phyloP scores from a whole-genome alignment of 2,888 invertebrate species.

The Hyposoter dolosus region DNA sequence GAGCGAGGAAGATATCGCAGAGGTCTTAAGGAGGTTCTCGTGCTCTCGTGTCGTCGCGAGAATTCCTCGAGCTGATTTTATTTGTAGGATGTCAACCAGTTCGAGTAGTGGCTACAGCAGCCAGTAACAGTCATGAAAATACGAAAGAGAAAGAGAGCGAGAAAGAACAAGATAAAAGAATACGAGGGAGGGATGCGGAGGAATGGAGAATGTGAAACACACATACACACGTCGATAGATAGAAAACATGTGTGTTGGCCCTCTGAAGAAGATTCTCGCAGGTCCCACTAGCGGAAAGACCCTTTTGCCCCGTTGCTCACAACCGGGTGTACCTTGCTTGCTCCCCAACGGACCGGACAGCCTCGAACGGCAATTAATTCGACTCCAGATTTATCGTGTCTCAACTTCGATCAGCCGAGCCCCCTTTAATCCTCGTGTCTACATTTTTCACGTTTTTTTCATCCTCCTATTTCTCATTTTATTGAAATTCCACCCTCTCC shows the following conservation, averaged over 20 bases:
- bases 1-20: conserved; percentile 69
- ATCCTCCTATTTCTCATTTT: background rate
- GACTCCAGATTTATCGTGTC: conserved; percentile 83
- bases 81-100: conserved; percentile 83
- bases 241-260: conserved; percentile 52
- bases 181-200: conserved; percentile 49
- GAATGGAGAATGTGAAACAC: conserved; percentile 59
- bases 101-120: conserved; percentile 74
- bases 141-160: conserved; percentile 43
- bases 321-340: conserved; percentile 72
- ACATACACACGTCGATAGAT: conserved; percentile 44
- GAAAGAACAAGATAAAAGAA: conserved; percentile 57
- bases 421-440: conserved; percentile 18
- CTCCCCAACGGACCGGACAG: conserved; percentile 79
- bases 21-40: conserved; percentile 77
- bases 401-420: conserved; percentile 75
- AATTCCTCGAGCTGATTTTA: conserved; percentile 84
- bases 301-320: conserved; percentile 50
- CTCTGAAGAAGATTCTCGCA: conserved; percentile 31
- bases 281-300: conserved; percentile 45
- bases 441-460: conserved; percentile 35
- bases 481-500: background rate
- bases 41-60: conserved; percentile 82
- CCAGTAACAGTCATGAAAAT: conserved; percentile 72
- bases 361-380: conserved; percentile 83